Evolutionary conservation across 2,797 vertebrate genomes (phyloP).

Genomic region (Acrossocheilus wenchowensis): DNA sequence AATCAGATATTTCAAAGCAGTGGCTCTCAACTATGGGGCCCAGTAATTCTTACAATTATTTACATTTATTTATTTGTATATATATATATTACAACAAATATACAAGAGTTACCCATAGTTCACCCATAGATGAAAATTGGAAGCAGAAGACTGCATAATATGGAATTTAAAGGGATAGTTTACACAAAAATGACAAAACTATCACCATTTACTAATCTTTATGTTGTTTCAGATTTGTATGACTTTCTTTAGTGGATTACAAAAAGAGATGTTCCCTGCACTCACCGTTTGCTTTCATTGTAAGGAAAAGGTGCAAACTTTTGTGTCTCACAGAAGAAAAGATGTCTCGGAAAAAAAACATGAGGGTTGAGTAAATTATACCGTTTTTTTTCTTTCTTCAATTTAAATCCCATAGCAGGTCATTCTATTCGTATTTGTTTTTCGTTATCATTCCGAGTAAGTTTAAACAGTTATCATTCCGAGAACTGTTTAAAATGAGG

Average conservation of each 20-base stretch:
- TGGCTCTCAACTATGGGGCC: neutral
- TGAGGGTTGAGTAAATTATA: neutral
- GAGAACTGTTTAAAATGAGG: neutral
- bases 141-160: neutral
- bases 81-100: neutral
- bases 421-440: neutral
- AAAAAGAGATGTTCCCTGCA: neutral
- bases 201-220: neutral
- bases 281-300: neutral
- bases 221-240: neutral
- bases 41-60: neutral
- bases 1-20: conserved; percentile 35
- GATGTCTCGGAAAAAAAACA: neutral
- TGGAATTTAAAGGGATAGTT: neutral
- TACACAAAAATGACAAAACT: neutral
- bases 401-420: neutral
- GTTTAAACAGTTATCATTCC: neutral
- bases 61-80: neutral
- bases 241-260: neutral
- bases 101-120: neutral
- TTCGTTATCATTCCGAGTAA: neutral
- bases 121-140: neutral
- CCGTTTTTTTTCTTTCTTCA: neutral
- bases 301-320: neutral
- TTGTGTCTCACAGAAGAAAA: neutral